These are phyloP conservation scores for Drosophila paulistorum DNA, from an alignment of 1,140 invertebrate species.

Conservation along the genomic window DNA sequence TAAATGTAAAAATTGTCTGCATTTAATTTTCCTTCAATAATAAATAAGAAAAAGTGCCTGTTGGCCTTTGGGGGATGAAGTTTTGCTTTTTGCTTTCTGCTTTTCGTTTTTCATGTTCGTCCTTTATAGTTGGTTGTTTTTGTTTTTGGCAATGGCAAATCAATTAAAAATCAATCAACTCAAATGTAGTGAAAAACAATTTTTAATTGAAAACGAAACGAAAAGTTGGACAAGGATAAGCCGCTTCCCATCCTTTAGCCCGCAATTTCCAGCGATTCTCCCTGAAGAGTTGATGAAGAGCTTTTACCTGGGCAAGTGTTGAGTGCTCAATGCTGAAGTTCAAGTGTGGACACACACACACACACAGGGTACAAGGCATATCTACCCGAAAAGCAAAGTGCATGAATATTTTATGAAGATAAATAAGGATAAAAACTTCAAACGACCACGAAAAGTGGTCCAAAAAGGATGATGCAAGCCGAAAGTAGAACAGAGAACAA, in stretches of 20 bases:
- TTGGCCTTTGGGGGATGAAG: slow-evolving; percentile 22
- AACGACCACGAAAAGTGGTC: slow-evolving; percentile 70
- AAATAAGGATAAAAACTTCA: slow-evolving; percentile 81
- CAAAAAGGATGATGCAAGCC: slow-evolving; percentile 41
- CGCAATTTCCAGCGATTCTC: slow-evolving; percentile 1
- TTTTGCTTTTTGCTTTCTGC: slow-evolving; percentile 29
- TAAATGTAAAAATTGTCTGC: slow-evolving; percentile 51
- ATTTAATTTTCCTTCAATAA: slow-evolving; percentile 61
- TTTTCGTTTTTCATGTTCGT: background rate
- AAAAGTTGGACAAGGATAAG: slow-evolving; percentile 20
- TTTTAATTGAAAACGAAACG: slow-evolving; percentile 69
- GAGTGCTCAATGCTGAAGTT: slow-evolving; percentile 51
- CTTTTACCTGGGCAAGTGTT: slow-evolving; percentile 26
- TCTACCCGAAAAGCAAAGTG: slow-evolving; percentile 58
- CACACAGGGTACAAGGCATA: background rate
- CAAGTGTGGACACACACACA: slow-evolving; percentile 48
- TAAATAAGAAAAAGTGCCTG: slow-evolving; percentile 57
- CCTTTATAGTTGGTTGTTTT: slow-evolving; percentile 28
- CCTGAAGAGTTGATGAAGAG: slow-evolving; percentile 17
- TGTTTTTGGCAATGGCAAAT: slow-evolving; percentile 67
- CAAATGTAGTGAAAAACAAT: slow-evolving; percentile 80
- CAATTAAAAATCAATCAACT: slow-evolving; percentile 81
- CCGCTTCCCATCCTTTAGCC: slow-evolving; percentile 16
- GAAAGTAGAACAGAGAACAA: slow-evolving; percentile 29
- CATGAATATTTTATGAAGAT: slow-evolving; percentile 81